Evolutionary conservation across 37 sponge, comb jelly and placozoan genomes (phyloP).

Genomic region (Petrosia ficiformis): DNA sequence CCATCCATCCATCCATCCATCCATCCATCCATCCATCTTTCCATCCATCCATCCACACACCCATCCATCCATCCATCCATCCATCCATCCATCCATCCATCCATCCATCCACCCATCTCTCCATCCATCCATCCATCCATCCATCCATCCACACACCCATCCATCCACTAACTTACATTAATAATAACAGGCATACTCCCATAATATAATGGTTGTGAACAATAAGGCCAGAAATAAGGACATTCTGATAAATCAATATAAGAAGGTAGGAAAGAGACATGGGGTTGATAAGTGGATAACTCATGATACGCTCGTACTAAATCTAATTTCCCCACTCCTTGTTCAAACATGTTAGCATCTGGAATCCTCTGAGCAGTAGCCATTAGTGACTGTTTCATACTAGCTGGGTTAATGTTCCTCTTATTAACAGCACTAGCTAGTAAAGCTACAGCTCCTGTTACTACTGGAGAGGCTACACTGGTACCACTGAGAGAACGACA

Average conservation of each 20-base stretch:
- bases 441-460: slow-evolving; percentile 88
- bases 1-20: too few relatives aligned
- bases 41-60: too few relatives aligned
- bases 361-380: slow-evolving; percentile 82
- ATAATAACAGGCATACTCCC: slow-evolving; percentile 82
- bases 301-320: slow-evolving; percentile 85
- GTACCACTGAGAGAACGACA: slow-evolving; percentile 98
- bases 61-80: too few relatives aligned
- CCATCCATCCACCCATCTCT: too few relatives aligned
- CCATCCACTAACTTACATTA: slow-evolving; percentile 78
- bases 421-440: slow-evolving; percentile 76
- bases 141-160: neutral
- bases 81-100: too few relatives aligned
- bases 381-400: slow-evolving; percentile 97
- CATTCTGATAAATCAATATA: slow-evolving; percentile 95
- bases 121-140: too few relatives aligned
- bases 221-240: slow-evolving; percentile 99
- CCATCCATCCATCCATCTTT: too few relatives aligned
- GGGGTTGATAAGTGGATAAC: slow-evolving; percentile 78
- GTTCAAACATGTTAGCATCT: slow-evolving; percentile 95
- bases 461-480: slow-evolving; percentile 99
- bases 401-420: slow-evolving; percentile 88
- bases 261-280: slow-evolving; percentile 84
- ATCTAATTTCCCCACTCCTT: slow-evolving; percentile 94
- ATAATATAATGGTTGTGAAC: slow-evolving; percentile 96